phyloP scores from a whole-genome alignment of 2,888 invertebrate species.

The Ischnura elegans region DNA sequence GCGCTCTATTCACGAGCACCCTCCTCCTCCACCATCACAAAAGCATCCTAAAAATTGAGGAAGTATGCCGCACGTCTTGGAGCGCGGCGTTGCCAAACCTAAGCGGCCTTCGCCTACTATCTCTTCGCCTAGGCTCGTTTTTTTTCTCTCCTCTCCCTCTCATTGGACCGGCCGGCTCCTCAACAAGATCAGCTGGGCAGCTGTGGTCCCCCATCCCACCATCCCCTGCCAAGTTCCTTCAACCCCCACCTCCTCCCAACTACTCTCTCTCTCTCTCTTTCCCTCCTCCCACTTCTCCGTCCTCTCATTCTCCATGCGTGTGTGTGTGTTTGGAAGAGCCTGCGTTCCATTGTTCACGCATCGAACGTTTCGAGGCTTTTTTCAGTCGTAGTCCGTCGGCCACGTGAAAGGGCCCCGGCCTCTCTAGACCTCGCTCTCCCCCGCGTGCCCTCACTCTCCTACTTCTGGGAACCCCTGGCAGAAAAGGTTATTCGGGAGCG shows the following conservation, averaged over 20 bases:
- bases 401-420: constrained; percentile 55
- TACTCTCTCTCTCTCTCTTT: background rate
- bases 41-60: constrained; percentile 57
- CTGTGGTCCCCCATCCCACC: background rate
- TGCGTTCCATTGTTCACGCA: constrained; percentile 53
- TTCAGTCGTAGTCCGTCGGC: constrained; percentile 50
- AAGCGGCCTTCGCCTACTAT: background rate
- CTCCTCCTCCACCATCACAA: constrained; percentile 25
- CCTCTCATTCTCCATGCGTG: constrained; percentile 11
- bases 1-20: background rate
- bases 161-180: background rate
- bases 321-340: constrained; percentile 24
- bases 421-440: background rate
- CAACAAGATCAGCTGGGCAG: constrained; percentile 60
- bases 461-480: constrained; percentile 36
- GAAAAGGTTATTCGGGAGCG: background rate
- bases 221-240: background rate
- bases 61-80: constrained; percentile 23
- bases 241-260: too few species aligned
- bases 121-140: background rate
- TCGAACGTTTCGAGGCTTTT: constrained; percentile 7
- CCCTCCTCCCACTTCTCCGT: constrained; percentile 47
- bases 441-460: background rate
- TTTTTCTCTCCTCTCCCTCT: background rate
- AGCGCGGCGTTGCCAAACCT: constrained; percentile 45